These are phyloP conservation scores for Limnothrissa miodon DNA, from an alignment of 2,113 vertebrate genomes.

Conservation along the genomic window DNA sequence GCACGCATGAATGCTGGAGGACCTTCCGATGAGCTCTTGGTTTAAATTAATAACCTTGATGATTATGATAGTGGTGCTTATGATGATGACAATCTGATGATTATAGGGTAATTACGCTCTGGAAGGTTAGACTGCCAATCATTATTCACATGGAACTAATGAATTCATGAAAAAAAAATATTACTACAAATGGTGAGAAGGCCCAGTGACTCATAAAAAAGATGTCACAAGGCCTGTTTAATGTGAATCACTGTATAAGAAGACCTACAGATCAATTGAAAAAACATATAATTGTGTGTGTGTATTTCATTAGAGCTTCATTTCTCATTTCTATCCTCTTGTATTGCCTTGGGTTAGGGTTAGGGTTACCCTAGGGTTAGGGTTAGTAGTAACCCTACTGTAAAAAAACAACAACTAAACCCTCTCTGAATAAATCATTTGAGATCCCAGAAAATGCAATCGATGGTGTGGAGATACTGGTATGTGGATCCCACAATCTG, in stretches of 20 bases:
- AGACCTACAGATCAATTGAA: background rate
- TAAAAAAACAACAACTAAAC: background rate
- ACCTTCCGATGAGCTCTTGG: conserved; percentile 40
- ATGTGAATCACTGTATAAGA: background rate
- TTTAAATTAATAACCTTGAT: conserved; percentile 46
- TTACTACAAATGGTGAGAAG: conserved; percentile 5
- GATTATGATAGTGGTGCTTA: conserved; percentile 48
- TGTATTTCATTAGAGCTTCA: background rate
- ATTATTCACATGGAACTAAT: conserved; percentile 38
- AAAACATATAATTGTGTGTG: background rate
- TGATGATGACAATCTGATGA: conserved; percentile 47
- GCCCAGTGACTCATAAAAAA: background rate
- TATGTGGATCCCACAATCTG: background rate
- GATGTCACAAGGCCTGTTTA: background rate
- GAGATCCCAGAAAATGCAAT: background rate
- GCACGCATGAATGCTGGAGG: conserved; percentile 36
- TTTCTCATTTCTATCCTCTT: background rate
- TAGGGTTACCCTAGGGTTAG: no score
- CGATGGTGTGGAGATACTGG: background rate
- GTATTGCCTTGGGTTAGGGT: no score
- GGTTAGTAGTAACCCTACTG: no score
- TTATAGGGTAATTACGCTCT: conserved; percentile 48
- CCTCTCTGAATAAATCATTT: background rate
- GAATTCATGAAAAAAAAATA: conserved; percentile 31
- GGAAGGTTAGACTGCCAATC: conserved; percentile 40